These are phyloP conservation scores for Lordiphosa stackelbergi DNA, from an alignment of 1,140 invertebrate species.

Conservation along the genomic window DNA sequence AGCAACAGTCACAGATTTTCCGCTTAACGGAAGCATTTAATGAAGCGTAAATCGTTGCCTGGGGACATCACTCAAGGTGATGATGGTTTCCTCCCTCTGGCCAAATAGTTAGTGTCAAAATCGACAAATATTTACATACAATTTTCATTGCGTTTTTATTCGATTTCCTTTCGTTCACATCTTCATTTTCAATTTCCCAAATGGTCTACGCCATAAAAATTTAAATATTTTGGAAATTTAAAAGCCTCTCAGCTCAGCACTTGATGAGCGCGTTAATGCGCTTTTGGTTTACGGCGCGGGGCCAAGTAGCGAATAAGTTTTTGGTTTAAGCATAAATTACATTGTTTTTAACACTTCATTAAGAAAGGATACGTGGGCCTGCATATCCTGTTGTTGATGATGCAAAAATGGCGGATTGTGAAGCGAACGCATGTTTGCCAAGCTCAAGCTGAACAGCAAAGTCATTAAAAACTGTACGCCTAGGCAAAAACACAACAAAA, in stretches of 20 bases:
- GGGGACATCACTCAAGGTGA: constrained; percentile 40
- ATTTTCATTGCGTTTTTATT: constrained; percentile 42
- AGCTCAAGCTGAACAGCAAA: constrained; percentile 65
- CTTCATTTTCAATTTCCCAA: constrained; percentile 59
- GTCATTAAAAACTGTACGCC: constrained; percentile 73
- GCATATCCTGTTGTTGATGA: constrained; percentile 42
- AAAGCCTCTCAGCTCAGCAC: constrained; percentile 29
- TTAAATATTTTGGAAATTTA: constrained; percentile 71
- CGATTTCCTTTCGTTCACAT: constrained; percentile 5
- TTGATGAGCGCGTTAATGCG: constrained; percentile 37
- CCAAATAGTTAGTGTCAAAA: constrained; percentile 64
- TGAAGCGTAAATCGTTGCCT: constrained; percentile 64
- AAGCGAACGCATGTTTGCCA: constrained; percentile 56
- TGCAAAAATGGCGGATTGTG: constrained; percentile 21
- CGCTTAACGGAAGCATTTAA: constrained; percentile 65
- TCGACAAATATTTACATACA: constrained; percentile 65
- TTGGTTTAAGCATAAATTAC: constrained; percentile 67
- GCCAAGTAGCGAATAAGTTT: constrained; percentile 21
- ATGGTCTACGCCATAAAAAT: constrained; percentile 64
- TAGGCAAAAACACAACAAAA: constrained; percentile 61
- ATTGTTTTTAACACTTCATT: constrained; percentile 74
- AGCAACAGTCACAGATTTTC: constrained; percentile 55
- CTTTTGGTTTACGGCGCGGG: constrained; percentile 31
- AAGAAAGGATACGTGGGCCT: constrained; percentile 63
- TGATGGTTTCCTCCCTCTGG: constrained; percentile 26